phyloP scores from a whole-genome alignment of 2,797 vertebrate genomes.

The Saxicola maurus region DNA sequence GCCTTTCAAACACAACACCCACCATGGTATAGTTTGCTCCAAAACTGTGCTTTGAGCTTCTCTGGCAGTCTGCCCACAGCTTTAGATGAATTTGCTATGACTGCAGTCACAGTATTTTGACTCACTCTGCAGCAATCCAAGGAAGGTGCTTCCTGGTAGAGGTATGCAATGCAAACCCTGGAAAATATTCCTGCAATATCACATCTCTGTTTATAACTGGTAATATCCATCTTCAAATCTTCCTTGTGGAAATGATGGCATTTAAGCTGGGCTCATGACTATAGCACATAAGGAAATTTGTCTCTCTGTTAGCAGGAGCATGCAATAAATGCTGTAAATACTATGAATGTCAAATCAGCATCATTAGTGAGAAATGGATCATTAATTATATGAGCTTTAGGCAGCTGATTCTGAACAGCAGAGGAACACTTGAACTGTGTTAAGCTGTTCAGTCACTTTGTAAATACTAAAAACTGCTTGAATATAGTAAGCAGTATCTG shows the following conservation, averaged over 20 bases:
- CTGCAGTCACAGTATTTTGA: background rate
- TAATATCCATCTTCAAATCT: background rate
- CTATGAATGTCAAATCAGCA: background rate
- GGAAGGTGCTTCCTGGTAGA: background rate
- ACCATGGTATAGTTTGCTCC: background rate
- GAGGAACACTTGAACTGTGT: background rate
- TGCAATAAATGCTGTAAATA: background rate
- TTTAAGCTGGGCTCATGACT: background rate
- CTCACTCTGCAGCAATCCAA: background rate
- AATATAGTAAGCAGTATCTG: background rate
- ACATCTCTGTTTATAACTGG: background rate
- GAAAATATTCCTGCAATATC: background rate
- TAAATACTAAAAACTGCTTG: background rate
- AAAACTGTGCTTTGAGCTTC: background rate
- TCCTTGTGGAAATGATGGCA: background rate
- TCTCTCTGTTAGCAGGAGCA: background rate
- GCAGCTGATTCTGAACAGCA: background rate
- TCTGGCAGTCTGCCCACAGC: background rate
- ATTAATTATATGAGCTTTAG: background rate
- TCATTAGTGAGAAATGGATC: background rate
- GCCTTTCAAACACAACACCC: background rate
- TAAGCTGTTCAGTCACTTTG: background rate
- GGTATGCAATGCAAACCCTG: background rate
- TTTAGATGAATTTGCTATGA: background rate
- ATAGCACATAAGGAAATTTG: background rate